Evolutionary conservation across 2,888 invertebrate species (phyloP), one percentile per base, ranked within the genome.

Genomic region (Caenorhabditis panamensis): DNA sequence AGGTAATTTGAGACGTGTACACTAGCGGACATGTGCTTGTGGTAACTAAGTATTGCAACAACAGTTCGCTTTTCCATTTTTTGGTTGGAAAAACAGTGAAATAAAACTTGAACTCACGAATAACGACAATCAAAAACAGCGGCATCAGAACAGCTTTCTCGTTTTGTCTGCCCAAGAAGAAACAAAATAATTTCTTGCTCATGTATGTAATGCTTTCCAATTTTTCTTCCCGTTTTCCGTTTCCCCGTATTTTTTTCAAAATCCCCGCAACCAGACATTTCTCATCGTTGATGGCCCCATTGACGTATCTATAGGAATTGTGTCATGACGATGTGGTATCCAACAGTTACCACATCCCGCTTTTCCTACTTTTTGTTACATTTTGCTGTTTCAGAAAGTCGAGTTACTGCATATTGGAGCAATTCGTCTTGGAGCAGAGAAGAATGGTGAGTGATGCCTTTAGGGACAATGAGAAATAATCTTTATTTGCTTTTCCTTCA

Each of bases 401-500:
- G 18, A 47, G 18, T 41, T 41, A 11, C 11, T 4, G 11, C n/a
- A 47, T 20, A n/a, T 47, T 18, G 41, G 41, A 41, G 2, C 9
- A 41, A 41, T 41, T 41, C 13, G 13, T 41, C 41, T 41, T 41
- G 11, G 2, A 4, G 18, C n/a, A 13, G 5, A 18, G 47, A 47
- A 47, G 18, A 47, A 47, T 47, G 47, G 47, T 47, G 20, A 47
- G 47, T 47, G 18, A 18, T 47, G n/a, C 47, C 47, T 18, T 47
- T 47, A 5, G 1, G n/a, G n/a, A 20, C 28, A 28, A 13, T 1
- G 44, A 41, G 13, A 41, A 54, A 54, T 16, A n/a, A 54, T 18
- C 16, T 31, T 54, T 71, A 47, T 71, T 71, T 71, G 72, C 58
- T 54, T 63, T 36, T 16, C 37, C 9, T 31, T 31, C 31, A 6